Percentiles rank a stretch among this genome's conserved stretches.
phyloP scores from a whole-genome alignment of 2,888 invertebrate genomes.

The Epinotia demarniana region DNA sequence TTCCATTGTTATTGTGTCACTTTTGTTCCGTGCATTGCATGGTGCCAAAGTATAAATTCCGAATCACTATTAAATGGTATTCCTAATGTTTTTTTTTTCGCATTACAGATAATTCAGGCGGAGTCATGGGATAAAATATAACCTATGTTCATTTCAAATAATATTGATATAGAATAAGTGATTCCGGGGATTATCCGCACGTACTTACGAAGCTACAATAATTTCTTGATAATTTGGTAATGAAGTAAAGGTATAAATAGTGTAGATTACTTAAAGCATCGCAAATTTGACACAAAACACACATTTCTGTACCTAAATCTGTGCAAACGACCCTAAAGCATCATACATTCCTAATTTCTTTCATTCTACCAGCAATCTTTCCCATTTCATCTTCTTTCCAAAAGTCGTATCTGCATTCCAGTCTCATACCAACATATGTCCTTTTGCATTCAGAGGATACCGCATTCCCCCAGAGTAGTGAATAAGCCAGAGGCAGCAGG shows the following conservation, averaged over 20 bases:
- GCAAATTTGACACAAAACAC: not conserved
- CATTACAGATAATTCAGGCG: too few relatives aligned
- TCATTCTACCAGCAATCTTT: slow-evolving; percentile 22
- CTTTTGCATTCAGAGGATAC: not conserved
- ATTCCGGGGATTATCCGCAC: too few relatives aligned
- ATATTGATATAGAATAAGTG: too few relatives aligned
- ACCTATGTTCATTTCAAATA: too few relatives aligned
- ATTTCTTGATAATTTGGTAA: too few relatives aligned
- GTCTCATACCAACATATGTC: not conserved
- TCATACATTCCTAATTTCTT: slow-evolving; percentile 24
- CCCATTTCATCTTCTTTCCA: not conserved
- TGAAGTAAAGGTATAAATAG: too few relatives aligned
- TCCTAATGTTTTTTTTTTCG: too few relatives aligned
- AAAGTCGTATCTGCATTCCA: not conserved
- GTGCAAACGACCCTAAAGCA: slow-evolving; percentile 2
- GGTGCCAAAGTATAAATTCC: not conserved
- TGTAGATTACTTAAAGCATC: too few relatives aligned
- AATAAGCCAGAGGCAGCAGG: slow-evolving; percentile 61
- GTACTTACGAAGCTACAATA: too few relatives aligned
- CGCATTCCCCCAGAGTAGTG: slow-evolving; percentile 51
- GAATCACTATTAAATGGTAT: too few relatives aligned
- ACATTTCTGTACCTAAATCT: not conserved
- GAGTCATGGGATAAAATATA: too few relatives aligned
- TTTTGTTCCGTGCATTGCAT: not conserved
- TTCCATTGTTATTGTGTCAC: not conserved